These are phyloP conservation scores for Sitta europaea DNA, from an alignment of 2,113 vertebrate genomes.

Conservation along the genomic window DNA sequence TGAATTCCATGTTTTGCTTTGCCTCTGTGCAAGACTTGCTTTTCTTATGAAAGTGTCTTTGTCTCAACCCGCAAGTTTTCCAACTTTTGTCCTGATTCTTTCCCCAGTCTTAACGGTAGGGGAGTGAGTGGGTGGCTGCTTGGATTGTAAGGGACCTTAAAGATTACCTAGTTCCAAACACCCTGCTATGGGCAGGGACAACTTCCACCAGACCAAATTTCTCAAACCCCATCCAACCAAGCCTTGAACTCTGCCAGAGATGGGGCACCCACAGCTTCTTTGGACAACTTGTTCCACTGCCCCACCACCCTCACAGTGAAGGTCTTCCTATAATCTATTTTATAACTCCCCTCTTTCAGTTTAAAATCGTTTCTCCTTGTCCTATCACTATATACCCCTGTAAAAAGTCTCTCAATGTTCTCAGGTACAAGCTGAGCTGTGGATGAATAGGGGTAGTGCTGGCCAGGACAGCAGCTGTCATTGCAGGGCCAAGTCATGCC, in stretches of 20 bases:
- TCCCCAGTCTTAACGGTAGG: background rate
- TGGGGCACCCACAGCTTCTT: background rate
- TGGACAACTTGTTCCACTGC: background rate
- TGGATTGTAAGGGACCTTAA: background rate
- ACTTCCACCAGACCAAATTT: background rate
- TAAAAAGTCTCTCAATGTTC: background rate
- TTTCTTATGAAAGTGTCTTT: background rate
- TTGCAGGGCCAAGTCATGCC: background rate
- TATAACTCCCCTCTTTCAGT: background rate
- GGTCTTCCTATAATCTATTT: background rate
- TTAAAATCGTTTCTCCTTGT: background rate
- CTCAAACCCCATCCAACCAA: background rate
- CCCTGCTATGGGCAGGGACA: background rate
- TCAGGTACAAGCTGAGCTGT: rapidly evolving
- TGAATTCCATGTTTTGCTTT: background rate
- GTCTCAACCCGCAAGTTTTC: background rate
- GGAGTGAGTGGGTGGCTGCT: background rate
- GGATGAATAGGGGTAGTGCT: rapidly evolving
- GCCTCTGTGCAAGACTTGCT: background rate
- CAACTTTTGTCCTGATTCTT: background rate
- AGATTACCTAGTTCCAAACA: background rate
- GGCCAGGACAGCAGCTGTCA: background rate
- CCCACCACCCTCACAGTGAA: background rate
- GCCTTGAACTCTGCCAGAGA: background rate
- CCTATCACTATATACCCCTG: background rate